Evolutionary conservation across 2,113 vertebrate species (phyloP), one percentile per base, ranked within the genome.

Genomic region (Catharus minimus): DNA sequence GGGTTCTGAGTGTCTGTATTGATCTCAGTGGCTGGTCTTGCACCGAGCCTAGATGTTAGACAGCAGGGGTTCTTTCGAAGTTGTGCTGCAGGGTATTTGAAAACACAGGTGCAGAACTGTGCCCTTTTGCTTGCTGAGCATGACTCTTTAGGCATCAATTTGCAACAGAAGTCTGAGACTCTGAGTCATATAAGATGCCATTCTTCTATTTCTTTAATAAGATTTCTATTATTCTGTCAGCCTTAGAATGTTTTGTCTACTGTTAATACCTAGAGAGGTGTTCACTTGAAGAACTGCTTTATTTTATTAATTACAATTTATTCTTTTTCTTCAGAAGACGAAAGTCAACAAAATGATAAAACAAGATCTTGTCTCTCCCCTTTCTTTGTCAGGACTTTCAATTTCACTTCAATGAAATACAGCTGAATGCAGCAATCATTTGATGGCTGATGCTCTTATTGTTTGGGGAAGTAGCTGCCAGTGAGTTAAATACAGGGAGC

Each of bases 1-100:
- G 38, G n/a, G 21, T 72, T 95, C 69, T 88, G 92, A 90, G 44
- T 38, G 46, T 53, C 81, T 74, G 46, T 83, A 95, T 93, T 64
- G 93, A 95, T 90, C 88, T 90, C 55, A 32, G 83, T 26, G 60
- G 43, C 92, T 65, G 58, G 28, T 79, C 71, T 82, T 76, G 50
- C 69, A 55, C 50, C 1, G 2, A 76, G 47, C 46, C 88, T 69
- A 30, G 74, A 73, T 89, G 74, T 86, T 75, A 61, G 69, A 65
- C 69, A 62, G 62, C 46, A 74, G 69, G 76, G 26, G 15, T 58
- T 86, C 74, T 84, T 82, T 88, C 62, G 4, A 82, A 84, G 72
- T 47, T 11, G 2, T 66, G 5, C 27, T 64, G 30, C 7, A 80
- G 27, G 49, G 36, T 79, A 88, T 88, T 50, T 72, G 66, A 78